Conservation (phyloP, 2,113 vertebrate species). For the Alectura lathami region DNA sequence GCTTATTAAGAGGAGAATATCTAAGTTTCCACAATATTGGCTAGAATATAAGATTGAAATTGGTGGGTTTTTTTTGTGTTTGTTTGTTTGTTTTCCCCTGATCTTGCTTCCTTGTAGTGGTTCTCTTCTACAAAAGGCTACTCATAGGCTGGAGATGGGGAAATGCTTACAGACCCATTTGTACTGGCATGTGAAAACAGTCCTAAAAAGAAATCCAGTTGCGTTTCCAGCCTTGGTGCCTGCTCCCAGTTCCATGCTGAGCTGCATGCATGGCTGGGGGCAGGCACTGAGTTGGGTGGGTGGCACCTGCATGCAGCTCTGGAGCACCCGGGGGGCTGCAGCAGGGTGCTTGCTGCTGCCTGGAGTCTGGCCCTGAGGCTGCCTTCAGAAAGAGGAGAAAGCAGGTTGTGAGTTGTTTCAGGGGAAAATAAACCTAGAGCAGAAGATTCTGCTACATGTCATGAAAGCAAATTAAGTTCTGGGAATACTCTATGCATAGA, state of each 20-base stretch:
- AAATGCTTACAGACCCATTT: background rate
- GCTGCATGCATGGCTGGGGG: fast-evolving
- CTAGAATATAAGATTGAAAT: background rate
- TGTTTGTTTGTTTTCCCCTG: background rate
- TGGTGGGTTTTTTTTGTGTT: too few relatives aligned
- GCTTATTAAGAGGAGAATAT: background rate
- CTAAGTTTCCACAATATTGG: background rate
- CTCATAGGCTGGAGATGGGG: background rate
- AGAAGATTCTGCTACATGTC: background rate
- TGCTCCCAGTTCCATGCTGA: background rate
- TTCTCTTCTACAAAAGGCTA: background rate
- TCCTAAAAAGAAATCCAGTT: background rate
- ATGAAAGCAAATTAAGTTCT: background rate
- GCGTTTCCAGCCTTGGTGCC: background rate
- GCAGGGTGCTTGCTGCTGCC: background rate
- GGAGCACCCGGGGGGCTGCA: background rate
- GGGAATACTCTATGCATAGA: background rate
- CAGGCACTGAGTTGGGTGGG: fast-evolving
- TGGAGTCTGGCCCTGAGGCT: background rate
- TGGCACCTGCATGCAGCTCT: fast-evolving
- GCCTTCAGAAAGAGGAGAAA: background rate
- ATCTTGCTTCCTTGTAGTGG: background rate
- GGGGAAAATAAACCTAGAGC: background rate
- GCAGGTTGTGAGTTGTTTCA: background rate
- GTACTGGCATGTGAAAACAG: background rate